Conservation (phyloP, 2,888 invertebrate species). For the Xestoiulus laeticollis region DNA sequence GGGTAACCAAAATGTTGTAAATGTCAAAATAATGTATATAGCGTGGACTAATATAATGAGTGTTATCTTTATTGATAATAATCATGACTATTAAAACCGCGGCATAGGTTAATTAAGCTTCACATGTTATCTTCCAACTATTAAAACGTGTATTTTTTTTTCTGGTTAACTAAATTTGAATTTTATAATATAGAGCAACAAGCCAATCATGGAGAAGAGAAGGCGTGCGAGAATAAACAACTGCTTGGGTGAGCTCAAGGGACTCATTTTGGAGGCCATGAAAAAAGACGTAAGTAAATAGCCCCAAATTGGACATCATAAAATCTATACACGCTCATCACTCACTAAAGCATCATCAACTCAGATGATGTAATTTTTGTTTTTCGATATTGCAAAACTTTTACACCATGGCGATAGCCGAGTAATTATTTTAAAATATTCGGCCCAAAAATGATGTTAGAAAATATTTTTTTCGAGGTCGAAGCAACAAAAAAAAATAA, state of each 20-base stretch:
- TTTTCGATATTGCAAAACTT: too few relatives aligned
- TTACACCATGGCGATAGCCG: too few relatives aligned
- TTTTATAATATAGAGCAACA: constrained; percentile 59
- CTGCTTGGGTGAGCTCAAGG: constrained; percentile 68
- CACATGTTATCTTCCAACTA: background rate
- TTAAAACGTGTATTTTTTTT: background rate
- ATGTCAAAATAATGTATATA: too few relatives aligned
- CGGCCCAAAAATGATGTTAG: too few relatives aligned
- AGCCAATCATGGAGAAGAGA: constrained; percentile 70
- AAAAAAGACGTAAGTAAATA: constrained; percentile 60
- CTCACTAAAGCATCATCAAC: background rate
- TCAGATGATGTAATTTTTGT: too few relatives aligned
- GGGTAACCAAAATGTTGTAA: too few relatives aligned
- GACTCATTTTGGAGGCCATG: constrained; percentile 65
- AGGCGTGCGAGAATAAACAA: constrained; percentile 69
- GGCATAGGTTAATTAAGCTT: background rate
- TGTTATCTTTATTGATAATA: too few relatives aligned
- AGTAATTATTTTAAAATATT: too few relatives aligned
- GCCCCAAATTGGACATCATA: background rate
- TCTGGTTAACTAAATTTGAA: background rate
- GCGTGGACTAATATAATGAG: too few relatives aligned
- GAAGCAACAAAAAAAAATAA: too few relatives aligned
- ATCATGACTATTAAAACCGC: too few relatives aligned
- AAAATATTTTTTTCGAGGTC: too few relatives aligned
- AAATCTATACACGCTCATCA: background rate